Base-by-base conservation (phyloP, 2,113 vertebrate genomes). In the Procavia capensis region DNA sequence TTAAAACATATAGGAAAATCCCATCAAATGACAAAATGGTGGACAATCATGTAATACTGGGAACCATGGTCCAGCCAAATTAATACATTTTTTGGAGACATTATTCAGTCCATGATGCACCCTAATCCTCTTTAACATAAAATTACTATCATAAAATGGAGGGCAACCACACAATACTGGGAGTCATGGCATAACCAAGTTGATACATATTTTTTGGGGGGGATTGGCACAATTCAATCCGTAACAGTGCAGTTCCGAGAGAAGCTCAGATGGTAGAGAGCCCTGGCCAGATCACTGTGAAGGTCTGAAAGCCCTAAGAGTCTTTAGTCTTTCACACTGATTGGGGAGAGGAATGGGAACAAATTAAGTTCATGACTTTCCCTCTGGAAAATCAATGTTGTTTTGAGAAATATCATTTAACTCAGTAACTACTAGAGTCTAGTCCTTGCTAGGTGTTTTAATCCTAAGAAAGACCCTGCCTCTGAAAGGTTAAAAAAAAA, bases 351-450 rank as follows among this genome's bases (percentile, higher is more conserved):
- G 34, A 83, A 84, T 89, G 8, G 45, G 43, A 82, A 64, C 79
- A 95, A 92, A 91, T 39, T 8, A 54, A 89, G 36, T 90, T 83
- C 25, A 50, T 92, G n/a, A 91, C 47, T 95, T 90, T n/a, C 72
- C 17, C 63, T 83, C 4, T 17, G 9, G 63, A 96, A 86, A n/a
- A 93, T n/a, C 34, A 88, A 7, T 84, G 10, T 80, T 64, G 5
- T 88, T 95, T 90, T 95, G 82, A 57, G 74, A 95, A 92, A 7
- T 63, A 78, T 86, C 57, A 87, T 74, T 92, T 95, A 78, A 78
- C 61, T 95, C 57, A 93, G 29, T 27, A 66, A 8, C 3, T 90
- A 72, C 34, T 50, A 9, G 70, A 66, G 17, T 64, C 7, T 81
- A 72, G 29, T 76, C 39, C 36, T 90, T 41, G 31, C 57, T 57